These are phyloP conservation scores for Microtus montanus DNA, from an alignment of 2,113 vertebrate species.

Conservation along the genomic window DNA sequence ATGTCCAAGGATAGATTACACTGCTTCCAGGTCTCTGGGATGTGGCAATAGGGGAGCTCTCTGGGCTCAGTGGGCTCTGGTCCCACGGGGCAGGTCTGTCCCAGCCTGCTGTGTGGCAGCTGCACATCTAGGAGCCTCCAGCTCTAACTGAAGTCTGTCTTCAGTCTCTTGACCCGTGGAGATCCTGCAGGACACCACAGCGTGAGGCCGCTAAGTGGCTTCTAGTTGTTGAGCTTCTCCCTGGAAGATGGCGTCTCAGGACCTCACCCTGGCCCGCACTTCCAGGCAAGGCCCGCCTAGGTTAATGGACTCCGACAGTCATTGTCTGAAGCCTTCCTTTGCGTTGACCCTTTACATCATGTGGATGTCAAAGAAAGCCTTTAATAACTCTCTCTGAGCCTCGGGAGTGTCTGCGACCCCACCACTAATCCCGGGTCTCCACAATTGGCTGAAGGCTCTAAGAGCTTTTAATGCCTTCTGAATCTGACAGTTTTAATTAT, in stretches of 20 bases:
- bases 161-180: fast-evolving
- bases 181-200: fast-evolving
- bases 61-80: not conserved
- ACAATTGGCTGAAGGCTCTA: slow-evolving; percentile 65
- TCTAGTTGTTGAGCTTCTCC: not conserved
- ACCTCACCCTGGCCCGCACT: not conserved
- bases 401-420: not conserved
- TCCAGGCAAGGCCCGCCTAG: not conserved
- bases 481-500: slow-evolving; percentile 75
- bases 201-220: not conserved
- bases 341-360: slow-evolving; percentile 11
- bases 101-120: not conserved
- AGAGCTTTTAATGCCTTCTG: slow-evolving; percentile 56
- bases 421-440: slow-evolving; percentile 66
- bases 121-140: too few species aligned
- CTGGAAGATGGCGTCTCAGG: not conserved
- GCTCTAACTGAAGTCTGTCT: not conserved
- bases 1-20: not conserved
- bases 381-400: not conserved
- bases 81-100: not conserved
- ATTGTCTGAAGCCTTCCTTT: not conserved
- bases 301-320: slow-evolving; percentile 1
- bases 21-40: not conserved
- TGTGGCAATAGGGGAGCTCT: fast-evolving
- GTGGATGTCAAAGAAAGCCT: not conserved